Conservation (phyloP, 2,888 invertebrate species). For the Acanthoscelides obtectus region DNA sequence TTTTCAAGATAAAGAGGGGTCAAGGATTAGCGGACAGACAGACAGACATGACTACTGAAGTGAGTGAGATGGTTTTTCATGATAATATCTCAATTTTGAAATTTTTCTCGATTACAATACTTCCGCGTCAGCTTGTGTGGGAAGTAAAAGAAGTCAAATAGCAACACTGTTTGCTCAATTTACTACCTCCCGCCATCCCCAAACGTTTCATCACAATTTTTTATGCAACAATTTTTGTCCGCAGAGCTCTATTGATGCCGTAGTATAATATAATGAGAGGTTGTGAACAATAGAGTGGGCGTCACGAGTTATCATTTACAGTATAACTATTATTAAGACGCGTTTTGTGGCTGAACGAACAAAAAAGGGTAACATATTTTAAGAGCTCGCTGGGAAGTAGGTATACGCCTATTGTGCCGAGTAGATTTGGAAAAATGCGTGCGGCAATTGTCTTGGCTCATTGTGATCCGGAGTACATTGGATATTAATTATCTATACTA, state of each 20-base stretch:
- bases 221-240: not conserved
- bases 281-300: conserved; percentile 48
- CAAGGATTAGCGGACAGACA: too few relatives aligned
- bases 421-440: not conserved
- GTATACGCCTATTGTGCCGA: not conserved
- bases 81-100: too few relatives aligned
- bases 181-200: not conserved
- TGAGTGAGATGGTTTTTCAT: too few relatives aligned
- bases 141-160: too few relatives aligned
- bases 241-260: conserved; percentile 22
- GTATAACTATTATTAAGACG: conserved; percentile 43
- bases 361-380: conserved; percentile 22
- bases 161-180: too few relatives aligned
- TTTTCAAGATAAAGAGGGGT: too few relatives aligned
- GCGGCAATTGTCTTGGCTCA: not conserved
- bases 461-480: not conserved
- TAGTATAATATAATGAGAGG: conserved; percentile 47
- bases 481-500: too few relatives aligned
- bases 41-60: too few relatives aligned
- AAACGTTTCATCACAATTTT: not conserved
- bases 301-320: conserved; percentile 46
- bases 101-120: too few relatives aligned
- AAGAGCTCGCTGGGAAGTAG: not conserved
- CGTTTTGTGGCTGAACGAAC: conserved; percentile 18
- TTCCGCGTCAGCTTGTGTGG: too few relatives aligned